Base-by-base conservation (phyloP, 2,888 invertebrate species). In the Xylota segnis region DNA sequence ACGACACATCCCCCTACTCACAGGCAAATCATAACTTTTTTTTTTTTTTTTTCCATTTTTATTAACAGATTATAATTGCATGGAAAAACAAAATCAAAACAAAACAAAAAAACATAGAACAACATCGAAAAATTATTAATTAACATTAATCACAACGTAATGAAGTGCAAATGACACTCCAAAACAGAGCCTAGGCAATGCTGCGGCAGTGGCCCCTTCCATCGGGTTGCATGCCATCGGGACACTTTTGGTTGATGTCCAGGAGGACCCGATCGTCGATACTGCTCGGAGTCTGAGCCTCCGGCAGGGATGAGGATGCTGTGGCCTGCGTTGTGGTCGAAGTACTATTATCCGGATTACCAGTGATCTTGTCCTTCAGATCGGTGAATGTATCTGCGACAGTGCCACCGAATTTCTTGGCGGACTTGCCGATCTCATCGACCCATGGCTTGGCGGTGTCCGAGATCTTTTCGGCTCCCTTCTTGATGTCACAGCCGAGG, bases 361-460 rank as follows among this genome's bases (percentile, higher is more conserved):
- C 91, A 56, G 87, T 89, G n/a, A 91, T 81, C 40, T 90, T 91
- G 18, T 91, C 90, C 88, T 91, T 91, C 1, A 91, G 23, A 50
- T 90, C 90, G 34, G 90, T 89, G 61, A 90, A 91, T 27, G 91
- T 91, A 9, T 91, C 88, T 5, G 88, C 89, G 4, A 91, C 90
- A 12, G 87, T 77, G 34, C 54, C 89, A 14, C 84, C 74, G 47
- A 91, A 82, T 1, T 91, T 90, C 88, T 91, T 91, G 50, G 91
- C 90, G 0, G 90, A 88, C 9, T 88, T 88, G 4, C 90, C 89
- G 7, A 92, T 89, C 56, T 90, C 91, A 0, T 89, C 90, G 0
- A 90, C 81, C 50, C 89, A 89, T 3, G 91, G 91, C 43, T 91
- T 91, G 47, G 90, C 89, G 0, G 88, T 88, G 27, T 90, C 90